Evolutionary conservation across 2,888 invertebrate species (phyloP).

Genomic region (Serripes groenlandicus): DNA sequence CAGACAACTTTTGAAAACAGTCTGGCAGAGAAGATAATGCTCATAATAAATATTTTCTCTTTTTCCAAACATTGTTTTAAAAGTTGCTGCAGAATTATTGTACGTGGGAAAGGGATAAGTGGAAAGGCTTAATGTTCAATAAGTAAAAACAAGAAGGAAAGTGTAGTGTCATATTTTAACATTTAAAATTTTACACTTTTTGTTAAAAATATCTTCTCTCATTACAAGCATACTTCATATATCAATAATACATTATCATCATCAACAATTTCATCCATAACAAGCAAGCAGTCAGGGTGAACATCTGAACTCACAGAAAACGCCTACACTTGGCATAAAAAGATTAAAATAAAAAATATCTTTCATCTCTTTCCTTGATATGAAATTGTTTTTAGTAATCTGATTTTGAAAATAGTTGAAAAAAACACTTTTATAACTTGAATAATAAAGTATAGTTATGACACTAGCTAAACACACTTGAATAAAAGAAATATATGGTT

Average conservation of each 20-base stretch:
- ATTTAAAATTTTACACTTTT: conserved; percentile 67
- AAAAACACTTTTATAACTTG: too few species aligned
- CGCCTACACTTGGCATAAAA: too few species aligned
- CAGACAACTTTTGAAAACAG: too few species aligned
- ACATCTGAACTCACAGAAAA: background rate
- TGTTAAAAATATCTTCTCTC: conserved; percentile 62
- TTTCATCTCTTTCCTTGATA: too few species aligned
- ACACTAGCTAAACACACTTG: too few species aligned
- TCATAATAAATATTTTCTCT: background rate
- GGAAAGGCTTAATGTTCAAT: background rate
- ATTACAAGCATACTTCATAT: conserved; percentile 52
- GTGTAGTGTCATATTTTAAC: conserved; percentile 66
- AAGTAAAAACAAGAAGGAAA: background rate
- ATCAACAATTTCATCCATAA: background rate
- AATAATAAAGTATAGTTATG: too few species aligned
- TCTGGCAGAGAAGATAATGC: background rate
- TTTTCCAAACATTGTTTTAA: background rate
- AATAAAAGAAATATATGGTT: too few species aligned
- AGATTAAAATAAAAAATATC: too few species aligned
- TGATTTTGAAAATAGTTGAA: too few species aligned
- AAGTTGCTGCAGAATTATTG: too few species aligned
- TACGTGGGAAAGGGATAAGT: background rate
- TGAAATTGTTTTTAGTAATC: too few species aligned
- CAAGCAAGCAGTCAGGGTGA: background rate
- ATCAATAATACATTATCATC: conserved; percentile 14